Conservation (phyloP, 1,140 invertebrate genomes). For the Hycleus phaleratus region DNA sequence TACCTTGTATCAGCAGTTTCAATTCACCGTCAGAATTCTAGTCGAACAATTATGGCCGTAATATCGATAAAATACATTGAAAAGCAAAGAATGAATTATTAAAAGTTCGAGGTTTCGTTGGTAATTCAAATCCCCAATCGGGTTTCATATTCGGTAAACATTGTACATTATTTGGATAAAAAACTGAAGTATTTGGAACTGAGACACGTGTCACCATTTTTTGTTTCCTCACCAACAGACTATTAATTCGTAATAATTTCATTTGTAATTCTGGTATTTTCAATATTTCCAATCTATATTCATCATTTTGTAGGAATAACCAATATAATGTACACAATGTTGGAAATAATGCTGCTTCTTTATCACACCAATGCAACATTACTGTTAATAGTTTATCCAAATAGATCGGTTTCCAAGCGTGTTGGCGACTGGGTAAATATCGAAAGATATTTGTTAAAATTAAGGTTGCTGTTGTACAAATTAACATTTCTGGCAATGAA, state of each 20-base stretch:
- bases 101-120: conserved; percentile 28
- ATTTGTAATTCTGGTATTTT: conserved; percentile 27
- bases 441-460: conserved; percentile 49
- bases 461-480: conserved; percentile 41
- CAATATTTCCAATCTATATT: conserved; percentile 26
- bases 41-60: too few species aligned
- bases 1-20: too few species aligned
- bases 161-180: conserved; percentile 17
- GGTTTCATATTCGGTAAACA: conserved; percentile 24
- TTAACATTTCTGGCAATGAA: conserved; percentile 48
- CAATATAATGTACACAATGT: conserved; percentile 55
- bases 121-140: conserved; percentile 35
- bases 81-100: conserved; percentile 34
- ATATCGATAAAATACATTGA: background rate
- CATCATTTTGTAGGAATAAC: conserved; percentile 45
- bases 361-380: conserved; percentile 55
- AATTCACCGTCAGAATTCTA: too few species aligned
- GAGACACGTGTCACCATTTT: conserved; percentile 28
- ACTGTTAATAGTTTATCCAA: conserved; percentile 44
- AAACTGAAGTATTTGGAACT: conserved; percentile 19
- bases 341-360: conserved; percentile 51
- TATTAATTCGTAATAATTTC: conserved; percentile 27
- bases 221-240: conserved; percentile 27
- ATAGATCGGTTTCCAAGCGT: conserved; percentile 26
- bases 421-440: conserved; percentile 28